Conservation (phyloP, 1,140 invertebrate genomes). For the Octopus bimaculoides region DNA sequence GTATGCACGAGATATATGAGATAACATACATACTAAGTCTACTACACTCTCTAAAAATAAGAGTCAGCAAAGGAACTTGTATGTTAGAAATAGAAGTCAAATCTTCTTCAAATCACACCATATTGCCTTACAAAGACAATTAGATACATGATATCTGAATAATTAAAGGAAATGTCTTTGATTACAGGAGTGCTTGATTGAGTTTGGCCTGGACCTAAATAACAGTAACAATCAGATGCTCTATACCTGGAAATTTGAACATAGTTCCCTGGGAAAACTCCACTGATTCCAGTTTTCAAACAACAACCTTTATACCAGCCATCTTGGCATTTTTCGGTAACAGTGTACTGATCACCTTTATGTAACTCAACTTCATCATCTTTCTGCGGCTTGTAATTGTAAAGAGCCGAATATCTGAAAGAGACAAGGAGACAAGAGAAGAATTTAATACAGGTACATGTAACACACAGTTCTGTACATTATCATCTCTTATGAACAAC, state of each 20-base stretch:
- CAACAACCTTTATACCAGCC: conserved; percentile 54
- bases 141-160: too few species aligned
- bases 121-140: too few species aligned
- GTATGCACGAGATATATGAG: too few species aligned
- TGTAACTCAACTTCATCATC: conserved; percentile 52
- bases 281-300: conserved; percentile 57
- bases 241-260: conserved; percentile 65
- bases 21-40: too few species aligned
- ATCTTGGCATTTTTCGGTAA: conserved; percentile 53
- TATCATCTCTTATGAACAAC: too few species aligned
- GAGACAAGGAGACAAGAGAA: conserved; percentile 4
- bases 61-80: too few species aligned
- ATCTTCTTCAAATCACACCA: too few species aligned
- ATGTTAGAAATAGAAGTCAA: too few species aligned
- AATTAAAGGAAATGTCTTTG: too few species aligned
- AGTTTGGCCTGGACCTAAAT: neutral
- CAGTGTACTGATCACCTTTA: conserved; percentile 53
- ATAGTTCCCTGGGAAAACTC: conserved; percentile 57
- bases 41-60: too few species aligned
- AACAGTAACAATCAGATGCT: neutral
- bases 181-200: too few species aligned
- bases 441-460: neutral
- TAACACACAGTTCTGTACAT: neutral
- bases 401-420: conserved; percentile 52
- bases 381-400: conserved; percentile 54